Evolutionary conservation across 1,140 invertebrate species (phyloP), one percentile per base, ranked within the genome.

Genomic region (Aplysia californica): DNA sequence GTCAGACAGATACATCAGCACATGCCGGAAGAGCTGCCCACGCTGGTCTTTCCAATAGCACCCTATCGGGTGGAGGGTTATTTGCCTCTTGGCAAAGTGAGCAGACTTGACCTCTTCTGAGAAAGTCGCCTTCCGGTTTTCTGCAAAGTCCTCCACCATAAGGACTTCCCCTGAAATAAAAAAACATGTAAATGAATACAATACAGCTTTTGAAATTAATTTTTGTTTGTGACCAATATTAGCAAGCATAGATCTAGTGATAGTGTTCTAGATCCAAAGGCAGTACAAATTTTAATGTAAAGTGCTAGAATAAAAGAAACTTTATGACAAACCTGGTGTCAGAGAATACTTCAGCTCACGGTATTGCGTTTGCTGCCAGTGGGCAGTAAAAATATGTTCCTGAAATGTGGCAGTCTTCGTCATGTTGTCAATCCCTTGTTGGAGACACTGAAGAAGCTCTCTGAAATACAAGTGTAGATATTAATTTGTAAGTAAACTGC

Each of bases 1-100:
- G 41, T 79, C 75, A 44, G 71, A 75, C 21, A 81, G 56, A 18
- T 77, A 38, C 3, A 77, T 61, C 18, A 18, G 5, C 29, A 39
- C 56, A 41, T 79, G 71, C n/a, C 55, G 29, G 6, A 50, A 65
- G 5, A 75, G 21, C 4, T 78, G 23, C 5, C 35, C 21, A 36
- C 64, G 41, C n/a, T 3, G 26, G 18, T 64, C 67, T 70, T n/a
- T 23, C 33, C 36, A 72, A 50, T 79, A 79, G 50, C 26, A 79
- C 41, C 50, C 77, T 3, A 79, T 64, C 6, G 80, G 80, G 66
- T 82, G 78, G 26, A 82, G 39, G 33, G 75, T 79, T 31, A 82
- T 69, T 44, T 79, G 78, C 10, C 36, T 0, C 4, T 68, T 44
- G 2, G 36, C 31, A 23, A 66, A 79, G 38, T 75, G 71, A 6